phyloP scores from a whole-genome alignment of 2,113 vertebrate species.

The Pluvialis apricaria region DNA sequence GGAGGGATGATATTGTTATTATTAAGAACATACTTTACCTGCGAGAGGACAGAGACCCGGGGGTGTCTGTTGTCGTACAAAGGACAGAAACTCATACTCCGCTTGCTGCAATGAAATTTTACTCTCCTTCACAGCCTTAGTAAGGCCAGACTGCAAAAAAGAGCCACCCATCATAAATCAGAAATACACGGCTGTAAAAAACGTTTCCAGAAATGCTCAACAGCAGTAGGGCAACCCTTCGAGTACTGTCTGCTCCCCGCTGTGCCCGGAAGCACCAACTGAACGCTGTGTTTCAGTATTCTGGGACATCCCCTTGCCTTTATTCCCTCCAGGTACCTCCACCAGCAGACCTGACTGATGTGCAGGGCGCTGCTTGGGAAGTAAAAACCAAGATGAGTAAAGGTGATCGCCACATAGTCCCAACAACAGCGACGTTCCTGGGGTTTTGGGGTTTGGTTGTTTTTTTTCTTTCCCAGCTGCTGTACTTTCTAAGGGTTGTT shows the following conservation, averaged over 20 bases:
- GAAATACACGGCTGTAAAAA: background rate
- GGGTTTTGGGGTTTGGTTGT: background rate
- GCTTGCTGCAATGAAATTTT: conserved; percentile 88
- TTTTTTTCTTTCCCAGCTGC: background rate
- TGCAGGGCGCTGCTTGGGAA: background rate
- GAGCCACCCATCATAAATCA: background rate
- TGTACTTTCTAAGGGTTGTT: background rate
- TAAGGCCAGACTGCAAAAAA: conserved; percentile 90
- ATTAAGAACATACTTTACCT: conserved; percentile 70
- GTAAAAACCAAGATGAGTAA: rapidly evolving
- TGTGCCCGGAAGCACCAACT: background rate
- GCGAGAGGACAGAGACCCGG: conserved; percentile 94
- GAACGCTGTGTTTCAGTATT: too few species aligned
- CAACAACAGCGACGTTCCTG: background rate
- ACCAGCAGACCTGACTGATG: background rate
- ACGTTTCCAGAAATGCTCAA: background rate
- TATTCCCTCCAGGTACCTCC: background rate
- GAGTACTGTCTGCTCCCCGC: background rate
- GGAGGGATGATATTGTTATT: background rate
- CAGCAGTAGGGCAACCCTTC: background rate
- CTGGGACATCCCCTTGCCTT: background rate
- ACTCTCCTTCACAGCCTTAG: conserved; percentile 91
- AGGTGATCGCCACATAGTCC: rapidly evolving
- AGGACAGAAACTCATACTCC: conserved; percentile 94
- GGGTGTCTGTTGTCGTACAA: conserved; percentile 90